phyloP scores from a whole-genome alignment of 2,113 vertebrate species.

The Chauna torquata region DNA sequence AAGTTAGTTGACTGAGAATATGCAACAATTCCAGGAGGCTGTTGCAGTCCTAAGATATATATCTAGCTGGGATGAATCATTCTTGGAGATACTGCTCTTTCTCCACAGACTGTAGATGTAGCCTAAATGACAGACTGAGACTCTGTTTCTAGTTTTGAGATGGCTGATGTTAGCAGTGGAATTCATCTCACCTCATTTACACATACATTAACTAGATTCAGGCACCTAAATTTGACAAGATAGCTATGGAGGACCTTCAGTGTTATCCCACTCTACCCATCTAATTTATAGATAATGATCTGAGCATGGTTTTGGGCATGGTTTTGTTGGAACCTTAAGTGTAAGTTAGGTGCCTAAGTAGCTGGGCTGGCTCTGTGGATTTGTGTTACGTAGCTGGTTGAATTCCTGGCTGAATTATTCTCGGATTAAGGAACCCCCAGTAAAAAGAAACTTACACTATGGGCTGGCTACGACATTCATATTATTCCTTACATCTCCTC shows the following conservation, averaged over 20 bases:
- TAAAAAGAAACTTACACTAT: background rate
- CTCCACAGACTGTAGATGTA: background rate
- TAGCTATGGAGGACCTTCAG: background rate
- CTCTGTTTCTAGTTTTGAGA: background rate
- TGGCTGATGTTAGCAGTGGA: background rate
- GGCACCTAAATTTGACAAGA: background rate
- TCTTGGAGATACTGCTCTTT: background rate
- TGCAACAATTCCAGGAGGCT: background rate
- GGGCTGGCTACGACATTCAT: background rate
- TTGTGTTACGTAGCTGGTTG: background rate
- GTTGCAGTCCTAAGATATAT: background rate
- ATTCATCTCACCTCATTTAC: background rate
- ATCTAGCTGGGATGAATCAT: background rate
- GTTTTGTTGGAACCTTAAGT: background rate
- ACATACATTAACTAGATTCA: background rate
- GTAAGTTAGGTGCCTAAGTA: background rate
- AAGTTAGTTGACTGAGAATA: background rate
- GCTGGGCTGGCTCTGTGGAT: background rate
- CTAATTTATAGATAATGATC: background rate
- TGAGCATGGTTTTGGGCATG: background rate
- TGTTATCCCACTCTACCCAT: background rate
- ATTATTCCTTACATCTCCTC: background rate
- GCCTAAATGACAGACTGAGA: background rate
- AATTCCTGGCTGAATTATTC: background rate
- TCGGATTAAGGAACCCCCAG: background rate